phyloP scores from a whole-genome alignment of 1,140 invertebrate genomes.

The Caerostris darwini region DNA sequence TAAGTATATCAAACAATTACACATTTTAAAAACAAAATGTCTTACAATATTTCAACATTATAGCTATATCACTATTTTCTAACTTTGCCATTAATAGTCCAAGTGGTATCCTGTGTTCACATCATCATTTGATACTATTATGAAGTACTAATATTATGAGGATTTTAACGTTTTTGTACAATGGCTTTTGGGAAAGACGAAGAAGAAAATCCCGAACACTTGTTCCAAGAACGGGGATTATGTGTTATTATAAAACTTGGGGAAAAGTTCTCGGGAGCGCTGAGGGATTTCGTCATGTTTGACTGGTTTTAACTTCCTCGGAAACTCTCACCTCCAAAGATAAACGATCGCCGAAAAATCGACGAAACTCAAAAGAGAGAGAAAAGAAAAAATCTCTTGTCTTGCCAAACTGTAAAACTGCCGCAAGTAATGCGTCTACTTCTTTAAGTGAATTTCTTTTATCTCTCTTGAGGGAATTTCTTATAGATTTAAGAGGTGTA shows the following conservation, averaged over 20 bases:
- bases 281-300: neutral
- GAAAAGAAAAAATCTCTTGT: neutral
- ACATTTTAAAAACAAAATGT: too few relatives aligned
- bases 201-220: neutral
- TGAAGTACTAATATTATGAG: too few relatives aligned
- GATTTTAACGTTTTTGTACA: too few relatives aligned
- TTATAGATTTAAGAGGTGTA: conserved; percentile 20
- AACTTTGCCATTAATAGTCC: too few relatives aligned
- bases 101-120: too few relatives aligned
- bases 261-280: neutral
- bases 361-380: neutral
- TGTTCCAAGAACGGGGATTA: neutral
- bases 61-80: too few relatives aligned
- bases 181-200: neutral
- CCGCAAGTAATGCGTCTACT: neutral
- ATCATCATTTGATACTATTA: too few relatives aligned
- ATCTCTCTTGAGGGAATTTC: conserved; percentile 10
- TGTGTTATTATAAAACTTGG: neutral
- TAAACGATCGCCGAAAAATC: neutral
- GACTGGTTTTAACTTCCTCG: neutral
- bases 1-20: too few relatives aligned
- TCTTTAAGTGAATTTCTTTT: conserved; percentile 42
- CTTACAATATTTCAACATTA: too few relatives aligned
- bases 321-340: neutral
- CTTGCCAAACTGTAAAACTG: conserved; percentile 6